Conservation (phyloP, 2,113 vertebrate genomes). For the Brachypteracias leptosomus region DNA sequence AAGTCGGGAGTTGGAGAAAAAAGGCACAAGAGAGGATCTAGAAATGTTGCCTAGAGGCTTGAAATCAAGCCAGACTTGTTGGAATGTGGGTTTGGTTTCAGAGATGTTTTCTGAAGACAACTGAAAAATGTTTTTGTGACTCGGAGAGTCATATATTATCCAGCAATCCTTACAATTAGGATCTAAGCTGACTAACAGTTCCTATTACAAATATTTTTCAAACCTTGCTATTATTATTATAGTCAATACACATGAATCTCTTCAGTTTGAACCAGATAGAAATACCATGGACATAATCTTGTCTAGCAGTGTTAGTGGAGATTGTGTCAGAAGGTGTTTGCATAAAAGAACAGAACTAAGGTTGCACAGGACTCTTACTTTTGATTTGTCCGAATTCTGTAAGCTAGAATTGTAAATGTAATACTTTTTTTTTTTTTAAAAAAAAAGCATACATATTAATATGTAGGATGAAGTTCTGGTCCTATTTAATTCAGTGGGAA, state of each 20-base stretch:
- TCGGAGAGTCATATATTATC: neutral
- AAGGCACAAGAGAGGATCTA: neutral
- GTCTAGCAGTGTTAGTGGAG: neutral
- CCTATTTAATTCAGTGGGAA: neutral
- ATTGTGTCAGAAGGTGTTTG: neutral
- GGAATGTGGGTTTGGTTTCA: neutral
- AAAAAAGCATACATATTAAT: neutral
- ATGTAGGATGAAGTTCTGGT: neutral
- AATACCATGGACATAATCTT: neutral
- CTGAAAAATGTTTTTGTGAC: neutral
- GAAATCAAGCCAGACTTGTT: neutral
- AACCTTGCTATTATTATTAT: neutral
- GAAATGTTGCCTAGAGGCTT: neutral
- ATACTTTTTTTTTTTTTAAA: neutral
- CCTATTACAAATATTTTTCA: neutral
- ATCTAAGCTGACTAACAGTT: neutral
- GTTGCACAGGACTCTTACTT: neutral
- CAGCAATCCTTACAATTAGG: neutral
- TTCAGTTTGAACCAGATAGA: neutral
- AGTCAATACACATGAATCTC: neutral
- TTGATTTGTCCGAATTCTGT: neutral
- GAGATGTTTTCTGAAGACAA: neutral
- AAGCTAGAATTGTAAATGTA: neutral
- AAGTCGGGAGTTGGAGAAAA: neutral
- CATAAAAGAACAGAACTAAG: neutral